Base-by-base conservation (phyloP, 2,888 invertebrate species). In the Ernsta delagoae region DNA sequence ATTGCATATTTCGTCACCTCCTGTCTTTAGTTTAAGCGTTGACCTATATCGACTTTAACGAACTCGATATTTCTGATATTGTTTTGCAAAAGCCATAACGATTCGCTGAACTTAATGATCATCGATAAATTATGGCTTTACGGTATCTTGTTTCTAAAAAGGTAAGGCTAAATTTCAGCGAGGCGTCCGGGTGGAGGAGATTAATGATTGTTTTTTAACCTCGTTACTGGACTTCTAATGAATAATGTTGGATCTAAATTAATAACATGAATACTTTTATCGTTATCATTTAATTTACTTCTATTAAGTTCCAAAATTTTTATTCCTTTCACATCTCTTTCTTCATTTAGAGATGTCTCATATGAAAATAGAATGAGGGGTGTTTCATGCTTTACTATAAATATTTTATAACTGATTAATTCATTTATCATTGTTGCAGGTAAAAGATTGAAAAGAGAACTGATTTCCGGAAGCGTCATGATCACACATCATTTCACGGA, bases 401-500 rank as follows among this genome's bases (percentile, higher is more conserved):
- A 16, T 16, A 16, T 16, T 16, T 31, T 31, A 2, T 31, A 31
- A 31, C 31, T 31, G 31, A 31, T 31, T 31, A 31, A 31, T 31
- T 31, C 0, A 16, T 48, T 48, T 12, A 43, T 36, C 39, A 6
- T 39, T 39, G 7, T 80, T 81, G 24, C 79, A 89, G 86, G 74
- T 48, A 76, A 77, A 50, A 83, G 91, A 74, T 74, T 76, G 6
- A 88, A 79, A 76, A 85, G 92, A 67, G 86, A 89, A 59, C 65
- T 90, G 11, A 81, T 78, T 5, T 75, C 85, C 0, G 79, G 84
- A 0, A 87, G 85, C 64, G 80, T 92, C 2, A 79, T 92, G 64
- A 87, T 93, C 24, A 89, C 90, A 0, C 89, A 90, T 57, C 88
- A 92, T 74, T 93, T 93, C 64, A 88, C 78, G 64, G 87, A 90